These are phyloP conservation scores for Coenonympha arcania DNA, from an alignment of 2,888 invertebrate species.

Conservation along the genomic window DNA sequence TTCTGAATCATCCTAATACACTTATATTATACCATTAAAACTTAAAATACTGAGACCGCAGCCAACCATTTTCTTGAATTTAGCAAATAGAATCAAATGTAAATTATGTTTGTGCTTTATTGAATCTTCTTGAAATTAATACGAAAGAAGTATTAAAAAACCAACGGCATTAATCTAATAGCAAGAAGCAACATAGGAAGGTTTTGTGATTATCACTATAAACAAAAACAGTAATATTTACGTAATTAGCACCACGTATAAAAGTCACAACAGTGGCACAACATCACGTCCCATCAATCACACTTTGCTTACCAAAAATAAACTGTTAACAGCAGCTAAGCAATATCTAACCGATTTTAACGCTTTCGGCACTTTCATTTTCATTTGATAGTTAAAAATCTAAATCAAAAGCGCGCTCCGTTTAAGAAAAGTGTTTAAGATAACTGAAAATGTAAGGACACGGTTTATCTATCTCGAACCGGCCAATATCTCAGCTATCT, in stretches of 20 bases:
- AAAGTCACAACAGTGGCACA: neutral
- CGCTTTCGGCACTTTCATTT: slow-evolving; percentile 67
- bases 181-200: no score
- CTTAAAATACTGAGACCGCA: no score
- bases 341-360: slow-evolving; percentile 77
- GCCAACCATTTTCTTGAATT: no score
- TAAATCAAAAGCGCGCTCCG: slow-evolving; percentile 28
- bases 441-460: slow-evolving; percentile 45
- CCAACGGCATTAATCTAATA: no score
- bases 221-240: neutral
- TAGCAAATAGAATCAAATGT: no score
- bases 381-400: slow-evolving; percentile 34
- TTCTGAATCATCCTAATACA: no score
- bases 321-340: slow-evolving; percentile 80
- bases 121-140: no score
- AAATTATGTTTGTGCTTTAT: no score
- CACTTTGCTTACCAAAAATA: slow-evolving; percentile 79
- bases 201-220: no score
- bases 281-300: neutral
- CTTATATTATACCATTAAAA: no score
- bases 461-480: slow-evolving; percentile 49
- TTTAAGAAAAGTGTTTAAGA: slow-evolving; percentile 16
- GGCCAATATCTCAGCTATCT: slow-evolving; percentile 58
- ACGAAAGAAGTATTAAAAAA: no score
- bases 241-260: neutral